Base-by-base conservation (phyloP, 2,888 invertebrate species). In the Dichetophora obliterata region DNA sequence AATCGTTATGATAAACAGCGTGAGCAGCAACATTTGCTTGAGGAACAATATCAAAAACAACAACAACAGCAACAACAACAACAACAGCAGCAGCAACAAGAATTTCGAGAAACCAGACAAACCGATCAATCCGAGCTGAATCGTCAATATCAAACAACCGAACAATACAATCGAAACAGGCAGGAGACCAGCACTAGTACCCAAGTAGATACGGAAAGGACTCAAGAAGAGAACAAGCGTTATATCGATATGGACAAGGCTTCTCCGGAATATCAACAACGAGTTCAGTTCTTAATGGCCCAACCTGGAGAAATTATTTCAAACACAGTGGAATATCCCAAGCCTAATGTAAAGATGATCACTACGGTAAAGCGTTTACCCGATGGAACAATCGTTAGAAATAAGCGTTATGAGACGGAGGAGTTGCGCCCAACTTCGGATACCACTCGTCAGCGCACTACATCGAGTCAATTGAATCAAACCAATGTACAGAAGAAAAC, bases 371-470 rank as follows among this genome's bases (percentile, higher is more conserved):
- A 92, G 81, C 91, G 92, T 68, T 87, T 93, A 59, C 92, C 92
- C 0, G 93, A 93, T 83, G 94, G 94, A 19, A 92, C 92, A 2
- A 91, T 91, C 59, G 92, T 93, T 0, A 93, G 93, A n/a, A 93
- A 93, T 78, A 93, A 93, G 24, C 91, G 91, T 61, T 92, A 93
- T 52, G 93, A 94, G 85, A 93, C 92, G 50, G 90, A 88, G 81
- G 88, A 88, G 75, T 9, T 82, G 9, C 75, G 79, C 16, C 84
- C 86, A 0, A 66, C 79, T 11, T 72, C 78, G 54, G 84, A 83
- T 19, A 69, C 75, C 3, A 81, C 78, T 54, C 84, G 81, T 48
- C 80, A 82, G 52, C 81, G 80, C 66, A 80, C 79, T 24, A 66
- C 59, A 1, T 78, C 82, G 3, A 73, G 81, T 5, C 82, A 71